Percentiles rank a stretch among this genome's conserved stretches.
Conservation (phyloP, 2,888 invertebrate genomes). For the Parnassius smintheus region DNA sequence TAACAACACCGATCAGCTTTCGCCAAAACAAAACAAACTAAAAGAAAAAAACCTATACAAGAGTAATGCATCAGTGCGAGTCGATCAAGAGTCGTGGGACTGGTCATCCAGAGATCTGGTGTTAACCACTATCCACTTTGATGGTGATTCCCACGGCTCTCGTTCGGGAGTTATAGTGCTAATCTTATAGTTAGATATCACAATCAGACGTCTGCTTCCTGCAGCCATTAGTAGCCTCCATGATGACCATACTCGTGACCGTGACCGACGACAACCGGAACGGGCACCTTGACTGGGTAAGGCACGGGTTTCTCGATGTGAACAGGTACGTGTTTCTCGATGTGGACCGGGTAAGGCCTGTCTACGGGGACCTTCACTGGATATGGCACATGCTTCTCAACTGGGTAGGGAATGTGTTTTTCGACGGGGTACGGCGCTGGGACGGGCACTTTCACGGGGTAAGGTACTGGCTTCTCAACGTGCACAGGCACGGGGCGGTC, state of each 20-base stretch:
- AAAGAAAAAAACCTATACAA: conserved; percentile 49
- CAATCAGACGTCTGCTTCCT: conserved; percentile 77
- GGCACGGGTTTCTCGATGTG: conserved; percentile 84
- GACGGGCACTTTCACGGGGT: conserved; percentile 79
- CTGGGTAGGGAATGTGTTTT: conserved; percentile 81
- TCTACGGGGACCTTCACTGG: conserved; percentile 85
- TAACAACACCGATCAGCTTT: conserved; percentile 57
- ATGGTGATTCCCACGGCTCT: conserved; percentile 52
- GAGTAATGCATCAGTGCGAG: conserved; percentile 71
- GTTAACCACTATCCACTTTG: conserved; percentile 57
- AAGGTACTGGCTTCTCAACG: conserved; percentile 70
- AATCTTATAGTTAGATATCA: conserved; percentile 79
- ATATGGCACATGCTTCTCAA: conserved; percentile 79
- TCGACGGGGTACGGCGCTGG: conserved; percentile 84
- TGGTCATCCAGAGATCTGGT: conserved; percentile 46
- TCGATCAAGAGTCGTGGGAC: conserved; percentile 56
- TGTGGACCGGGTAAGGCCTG: conserved; percentile 81
- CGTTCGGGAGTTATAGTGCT: conserved; percentile 62
- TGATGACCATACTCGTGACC: conserved; percentile 77
- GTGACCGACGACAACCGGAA: conserved; percentile 76
- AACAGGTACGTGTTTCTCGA: conserved; percentile 84
- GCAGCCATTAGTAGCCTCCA: conserved; percentile 79
- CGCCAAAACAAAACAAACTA: conserved; percentile 57
- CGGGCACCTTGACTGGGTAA: conserved; percentile 84
- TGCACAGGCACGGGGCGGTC: conserved; percentile 79